Percentiles rank a stretch among this genome's conserved stretches.
Conservation (phyloP, 2,797 vertebrate species). For the Crypturellus tataupa region DNA sequence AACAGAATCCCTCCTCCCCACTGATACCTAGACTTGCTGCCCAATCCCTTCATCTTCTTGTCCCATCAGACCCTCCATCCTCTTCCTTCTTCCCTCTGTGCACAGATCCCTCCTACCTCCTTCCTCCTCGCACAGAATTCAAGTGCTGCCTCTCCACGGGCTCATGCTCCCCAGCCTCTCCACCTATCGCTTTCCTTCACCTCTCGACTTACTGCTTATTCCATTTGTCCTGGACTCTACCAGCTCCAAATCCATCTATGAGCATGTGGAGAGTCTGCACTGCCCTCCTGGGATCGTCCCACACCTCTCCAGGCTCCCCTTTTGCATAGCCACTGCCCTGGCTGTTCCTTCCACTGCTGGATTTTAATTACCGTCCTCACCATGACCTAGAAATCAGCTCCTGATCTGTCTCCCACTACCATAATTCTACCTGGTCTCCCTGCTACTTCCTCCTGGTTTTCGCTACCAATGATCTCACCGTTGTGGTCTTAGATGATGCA, state of each 20-base stretch:
- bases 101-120: not conserved
- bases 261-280: rapidly evolving
- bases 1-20: not conserved
- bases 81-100: not conserved
- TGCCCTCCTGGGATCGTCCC: not conserved
- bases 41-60: not conserved
- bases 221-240: not conserved
- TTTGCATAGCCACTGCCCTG: not conserved
- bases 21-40: not conserved
- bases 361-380: not conserved
- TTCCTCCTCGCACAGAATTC: not conserved
- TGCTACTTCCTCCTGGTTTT: not conserved
- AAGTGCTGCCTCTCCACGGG: not conserved
- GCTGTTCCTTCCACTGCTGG: not conserved
- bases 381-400: not conserved
- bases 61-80: not conserved
- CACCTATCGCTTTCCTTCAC: not conserved
- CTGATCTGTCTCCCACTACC: not conserved
- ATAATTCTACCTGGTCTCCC: not conserved
- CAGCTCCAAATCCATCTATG: not conserved
- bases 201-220: not conserved
- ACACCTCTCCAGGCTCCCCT: not conserved
- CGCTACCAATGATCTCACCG: not conserved
- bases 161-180: not conserved
- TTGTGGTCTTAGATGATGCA: not conserved